Conservation (phyloP, 2,888 invertebrate genomes). For the Parnassius mnemosyne region DNA sequence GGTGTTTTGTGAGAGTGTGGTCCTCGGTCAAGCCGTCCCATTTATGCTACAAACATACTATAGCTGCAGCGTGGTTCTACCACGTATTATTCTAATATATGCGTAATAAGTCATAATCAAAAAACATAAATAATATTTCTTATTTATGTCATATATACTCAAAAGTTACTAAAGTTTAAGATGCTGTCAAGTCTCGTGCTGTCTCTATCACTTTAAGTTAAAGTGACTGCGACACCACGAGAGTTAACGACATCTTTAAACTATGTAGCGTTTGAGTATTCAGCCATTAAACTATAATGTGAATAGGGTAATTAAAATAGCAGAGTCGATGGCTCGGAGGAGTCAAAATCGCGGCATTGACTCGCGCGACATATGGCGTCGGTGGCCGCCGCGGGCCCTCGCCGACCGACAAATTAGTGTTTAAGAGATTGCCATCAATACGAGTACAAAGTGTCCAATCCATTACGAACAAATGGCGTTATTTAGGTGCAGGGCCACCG, state of each 20-base stretch:
- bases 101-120: no score
- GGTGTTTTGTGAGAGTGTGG: no score
- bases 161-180: no score
- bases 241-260: no score
- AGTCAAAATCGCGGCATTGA: constrained; percentile 17
- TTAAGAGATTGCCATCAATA: constrained; percentile 74
- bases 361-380: constrained; percentile 69
- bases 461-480: constrained; percentile 74
- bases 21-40: no score
- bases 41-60: no score
- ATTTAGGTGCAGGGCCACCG: constrained; percentile 38
- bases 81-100: no score
- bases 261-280: no score
- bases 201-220: no score
- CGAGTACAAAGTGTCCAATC: constrained; percentile 62
- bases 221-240: no score
- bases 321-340: background rate
- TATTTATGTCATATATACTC: background rate
- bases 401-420: constrained; percentile 60
- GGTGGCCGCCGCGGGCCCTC: constrained; percentile 37
- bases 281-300: background rate
- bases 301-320: background rate
- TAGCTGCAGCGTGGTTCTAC: no score
- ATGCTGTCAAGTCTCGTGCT: no score
- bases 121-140: background rate